Conservation (phyloP, 2,113 vertebrate species). For the Hiodon alosoides region DNA sequence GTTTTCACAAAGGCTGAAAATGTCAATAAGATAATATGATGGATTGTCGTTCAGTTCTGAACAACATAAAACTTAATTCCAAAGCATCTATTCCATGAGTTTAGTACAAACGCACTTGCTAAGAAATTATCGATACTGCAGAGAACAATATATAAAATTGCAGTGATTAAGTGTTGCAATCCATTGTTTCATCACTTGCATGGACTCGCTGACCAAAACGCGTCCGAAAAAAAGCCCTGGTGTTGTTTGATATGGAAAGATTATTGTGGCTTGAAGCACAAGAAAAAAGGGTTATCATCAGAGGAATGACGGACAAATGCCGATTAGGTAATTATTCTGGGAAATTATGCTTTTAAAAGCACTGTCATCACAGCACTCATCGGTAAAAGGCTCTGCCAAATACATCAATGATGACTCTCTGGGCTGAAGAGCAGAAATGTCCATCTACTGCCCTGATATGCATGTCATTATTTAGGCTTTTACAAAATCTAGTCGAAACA, state of each 20-base stretch:
- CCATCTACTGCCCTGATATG: too few species aligned
- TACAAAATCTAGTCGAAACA: too few species aligned
- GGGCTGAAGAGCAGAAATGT: conserved; percentile 10
- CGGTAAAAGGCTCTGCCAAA: conserved; percentile 9
- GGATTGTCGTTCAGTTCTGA: background rate
- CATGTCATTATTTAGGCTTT: too few species aligned
- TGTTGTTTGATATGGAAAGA: background rate
- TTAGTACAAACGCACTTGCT: background rate
- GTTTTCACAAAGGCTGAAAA: conserved; percentile 2
- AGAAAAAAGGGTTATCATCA: conserved; percentile 8
- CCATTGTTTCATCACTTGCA: background rate
- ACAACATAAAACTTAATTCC: too few species aligned
- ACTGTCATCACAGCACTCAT: conserved; percentile 21
- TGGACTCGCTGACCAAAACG: conserved; percentile 4
- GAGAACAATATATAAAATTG: background rate
- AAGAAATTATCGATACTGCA: background rate
- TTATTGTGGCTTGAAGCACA: conserved; percentile 3
- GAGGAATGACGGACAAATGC: conserved; percentile 19
- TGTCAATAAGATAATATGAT: conserved; percentile 2
- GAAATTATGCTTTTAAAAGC: conserved; percentile 22
- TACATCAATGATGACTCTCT: conserved; percentile 15
- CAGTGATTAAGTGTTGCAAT: background rate
- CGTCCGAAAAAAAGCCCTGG: conserved; percentile 7
- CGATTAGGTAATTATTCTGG: conserved; percentile 17
- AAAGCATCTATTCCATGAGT: background rate